Evolutionary conservation across 2,113 vertebrate genomes (phyloP), one percentile per base, ranked within the genome.

Genomic region (Ursus arctos): DNA sequence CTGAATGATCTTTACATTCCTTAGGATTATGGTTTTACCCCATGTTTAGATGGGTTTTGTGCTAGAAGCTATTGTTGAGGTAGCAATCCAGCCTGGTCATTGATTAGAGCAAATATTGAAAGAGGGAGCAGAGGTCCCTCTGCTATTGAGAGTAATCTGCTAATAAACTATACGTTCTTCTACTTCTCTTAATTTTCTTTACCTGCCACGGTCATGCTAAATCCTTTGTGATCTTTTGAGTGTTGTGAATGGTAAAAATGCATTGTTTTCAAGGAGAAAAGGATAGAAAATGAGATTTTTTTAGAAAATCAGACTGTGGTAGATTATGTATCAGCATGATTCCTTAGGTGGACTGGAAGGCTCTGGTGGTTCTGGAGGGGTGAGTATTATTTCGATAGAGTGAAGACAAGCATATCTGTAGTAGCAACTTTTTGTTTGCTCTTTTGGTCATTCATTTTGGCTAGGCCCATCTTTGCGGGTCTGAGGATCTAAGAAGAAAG

Each of bases 21-120:
- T 51, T 89, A 85, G n/a, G 67, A 65, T 95, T 96, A 13, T 83
- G 43, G 15, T 71, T 93, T 94, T 91, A 91, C 81, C 26, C 33
- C 36, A 24, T 90, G 31, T 51, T 59, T 88, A 93, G 40, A 36
- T 76, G 33, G 57, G 4, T 63, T 97, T 81, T 94, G 19, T 92
- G 87, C 24, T 65, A 36, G 55, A 90, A 95, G 53, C 61, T 72
- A 7, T 24, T 19, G 11, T 79, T 93, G 36, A 51, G 65, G 13
- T 82, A 90, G 59, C 80, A 76, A 0, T 88, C 31, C 53, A 82
- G 31, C 24, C 59, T 90, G 43, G 21, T 43, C 33, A 6, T 87
- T 88, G 79, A 57, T 47, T 76, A 83, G 59, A 55, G 31, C 49
- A 79, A 47, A 51, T 82, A 47, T 55, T 40, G 43, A 47, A 72